These are phyloP conservation scores for Setophaga petechia DNA, from an alignment of 2,113 vertebrate genomes.

Conservation along the genomic window DNA sequence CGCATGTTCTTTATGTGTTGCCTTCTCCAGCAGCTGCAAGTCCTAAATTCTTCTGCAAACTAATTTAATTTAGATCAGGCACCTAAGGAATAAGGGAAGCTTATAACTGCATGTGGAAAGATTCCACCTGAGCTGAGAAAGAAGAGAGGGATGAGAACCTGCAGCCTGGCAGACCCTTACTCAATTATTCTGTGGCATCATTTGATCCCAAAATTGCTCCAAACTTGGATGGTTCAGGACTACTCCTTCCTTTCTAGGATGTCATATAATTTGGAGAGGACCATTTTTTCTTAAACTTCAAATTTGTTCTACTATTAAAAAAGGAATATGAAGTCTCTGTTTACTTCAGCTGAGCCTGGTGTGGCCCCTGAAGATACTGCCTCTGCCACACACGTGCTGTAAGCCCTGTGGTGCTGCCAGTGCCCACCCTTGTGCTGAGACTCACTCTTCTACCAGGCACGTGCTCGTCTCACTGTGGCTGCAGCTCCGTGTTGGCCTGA, in stretches of 20 bases:
- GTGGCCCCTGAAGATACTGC: background rate
- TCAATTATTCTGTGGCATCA: background rate
- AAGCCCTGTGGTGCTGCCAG: background rate
- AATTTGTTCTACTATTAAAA: background rate
- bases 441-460: background rate
- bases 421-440: background rate
- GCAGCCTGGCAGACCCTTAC: background rate
- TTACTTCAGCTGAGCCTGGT: background rate
- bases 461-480: background rate
- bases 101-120: background rate
- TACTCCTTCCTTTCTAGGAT: background rate
- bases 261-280: background rate
- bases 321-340: background rate
- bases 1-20: background rate
- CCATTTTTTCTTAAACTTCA: background rate
- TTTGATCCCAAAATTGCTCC: background rate
- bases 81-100: background rate
- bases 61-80: background rate
- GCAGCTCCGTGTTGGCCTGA: background rate
- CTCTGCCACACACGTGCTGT: fast-evolving
- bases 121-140: background rate
- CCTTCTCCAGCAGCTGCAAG: background rate
- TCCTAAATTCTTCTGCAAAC: background rate
- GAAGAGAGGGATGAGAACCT: background rate
- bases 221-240: background rate